Base-by-base conservation (phyloP, 1,140 invertebrate species). In the Drosophila quadrilineata region DNA sequence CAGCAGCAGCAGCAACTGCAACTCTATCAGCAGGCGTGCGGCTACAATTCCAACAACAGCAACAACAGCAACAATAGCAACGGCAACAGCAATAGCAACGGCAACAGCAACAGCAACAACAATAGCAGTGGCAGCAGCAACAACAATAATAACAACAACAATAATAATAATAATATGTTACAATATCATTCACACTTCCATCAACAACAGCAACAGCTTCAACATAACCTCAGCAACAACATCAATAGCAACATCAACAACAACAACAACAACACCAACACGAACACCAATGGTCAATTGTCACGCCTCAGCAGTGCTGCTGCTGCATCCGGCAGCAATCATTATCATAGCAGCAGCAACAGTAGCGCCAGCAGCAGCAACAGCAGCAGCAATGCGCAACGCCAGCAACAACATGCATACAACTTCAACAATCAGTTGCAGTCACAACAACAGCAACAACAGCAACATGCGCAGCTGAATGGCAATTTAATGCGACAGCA, bases 1-100 rank as follows among this genome's bases (percentile, higher is more conserved):
- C 79, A 77, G 41, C 77, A 84, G 79, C 77, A 84, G 79, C 77
- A 85, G 69, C 79, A 84, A 77, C 75, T 80, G 48, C 79, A 66
- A 52, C 69, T 70, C 54, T 70, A 80, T 71, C 77, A 77, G 69
- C 73, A 76, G 76, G 73, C 76, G 68, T 64, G 73, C 66, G 67
- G 75, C 68, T 77, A 68, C 48, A 73, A 50, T 38, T 48, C n/a
- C 16, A 65, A 19, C 48, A 63, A 16, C 29, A 79, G 49, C 53
- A 73, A 41, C 36, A 75, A 14, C 46, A 53, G 22, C 40, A 71
- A 36, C 31, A 57, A 21, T 31, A 71, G 41, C 29, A 72, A 35
- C 54, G 70, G 6, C 66, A 72, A 28, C 62, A 76, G n/a, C 49
- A 67, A 28, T 49, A 67, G 52, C 45, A 69, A 28, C 49, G 62